These are phyloP conservation scores for Austrofundulus limnaeus DNA, from an alignment of 2,113 vertebrate genomes.

Conservation along the genomic window DNA sequence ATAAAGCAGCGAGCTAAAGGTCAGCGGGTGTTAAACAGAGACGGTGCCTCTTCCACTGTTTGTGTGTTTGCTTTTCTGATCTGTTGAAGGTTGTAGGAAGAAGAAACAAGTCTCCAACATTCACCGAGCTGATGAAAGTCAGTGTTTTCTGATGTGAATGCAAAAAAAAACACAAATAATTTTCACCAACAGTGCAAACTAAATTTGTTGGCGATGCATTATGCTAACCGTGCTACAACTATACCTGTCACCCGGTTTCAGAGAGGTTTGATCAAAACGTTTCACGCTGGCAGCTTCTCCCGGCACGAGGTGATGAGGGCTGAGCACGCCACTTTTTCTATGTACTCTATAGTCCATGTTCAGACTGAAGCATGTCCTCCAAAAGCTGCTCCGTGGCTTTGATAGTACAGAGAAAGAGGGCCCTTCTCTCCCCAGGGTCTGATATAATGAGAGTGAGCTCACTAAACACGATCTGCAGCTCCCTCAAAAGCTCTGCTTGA, in stretches of 20 bases:
- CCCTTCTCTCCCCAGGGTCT: conserved; percentile 72
- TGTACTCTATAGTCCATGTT: conserved; percentile 63
- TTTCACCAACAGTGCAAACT: conserved; percentile 34
- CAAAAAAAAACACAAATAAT: conserved; percentile 28
- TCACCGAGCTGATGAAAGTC: not conserved
- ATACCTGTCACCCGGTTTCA: conserved; percentile 69
- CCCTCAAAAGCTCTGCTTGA: conserved; percentile 64
- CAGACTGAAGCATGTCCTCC: conserved; percentile 70
- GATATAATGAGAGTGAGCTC: conserved; percentile 76
- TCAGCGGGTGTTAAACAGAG: conserved; percentile 22
- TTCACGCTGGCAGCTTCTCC: conserved; percentile 67
- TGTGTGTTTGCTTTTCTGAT: not conserved
- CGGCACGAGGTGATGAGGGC: conserved; percentile 63
- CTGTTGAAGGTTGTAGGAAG: not conserved
- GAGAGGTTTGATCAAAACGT: conserved; percentile 74
- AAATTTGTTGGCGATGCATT: conserved; percentile 70
- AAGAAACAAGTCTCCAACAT: conserved; percentile 21
- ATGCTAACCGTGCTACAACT: conserved; percentile 71
- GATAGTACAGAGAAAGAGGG: conserved; percentile 71
- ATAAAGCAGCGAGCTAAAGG: conserved; percentile 29
- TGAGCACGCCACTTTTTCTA: conserved; percentile 70
- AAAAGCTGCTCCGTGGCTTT: conserved; percentile 70
- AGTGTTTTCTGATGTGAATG: not conserved
- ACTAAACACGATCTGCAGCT: conserved; percentile 72
- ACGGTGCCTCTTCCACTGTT: not conserved